Percentiles rank a stretch among this genome's conserved stretches.
Evolutionary conservation across 2,888 invertebrate genomes (phyloP).

Genomic region (Vesta saturnalis): DNA sequence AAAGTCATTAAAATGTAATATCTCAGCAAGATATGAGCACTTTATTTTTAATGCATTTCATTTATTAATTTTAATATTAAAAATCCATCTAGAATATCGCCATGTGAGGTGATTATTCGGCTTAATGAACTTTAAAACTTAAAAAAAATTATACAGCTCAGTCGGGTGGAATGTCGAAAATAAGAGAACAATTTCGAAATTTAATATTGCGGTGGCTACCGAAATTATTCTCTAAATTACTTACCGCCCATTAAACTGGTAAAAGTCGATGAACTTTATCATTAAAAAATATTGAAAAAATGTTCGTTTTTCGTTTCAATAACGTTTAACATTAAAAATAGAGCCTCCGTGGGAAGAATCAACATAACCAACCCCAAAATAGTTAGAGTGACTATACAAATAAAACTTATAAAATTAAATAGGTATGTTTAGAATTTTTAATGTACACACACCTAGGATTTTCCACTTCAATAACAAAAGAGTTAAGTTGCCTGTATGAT

Average conservation of each 20-base stretch:
- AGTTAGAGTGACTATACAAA: conserved; percentile 22
- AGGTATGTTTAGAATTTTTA: conserved; percentile 21
- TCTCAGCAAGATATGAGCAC: neutral
- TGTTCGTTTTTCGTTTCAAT: neutral
- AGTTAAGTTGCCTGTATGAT: conserved; percentile 3
- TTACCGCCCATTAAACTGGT: conserved; percentile 20
- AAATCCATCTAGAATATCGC: neutral
- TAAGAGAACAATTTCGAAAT: conserved; percentile 22
- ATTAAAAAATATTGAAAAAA: conserved; percentile 14
- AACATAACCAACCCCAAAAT: conserved; percentile 35
- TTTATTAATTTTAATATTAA: conserved; percentile 1
- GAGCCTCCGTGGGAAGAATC: conserved; percentile 37
- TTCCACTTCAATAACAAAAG: conserved; percentile 24
- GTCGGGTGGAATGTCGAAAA: conserved; percentile 18
- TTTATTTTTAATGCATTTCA: neutral
- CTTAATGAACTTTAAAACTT: conserved; percentile 16
- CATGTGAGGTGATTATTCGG: conserved; percentile 14
- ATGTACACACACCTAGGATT: conserved; percentile 18
- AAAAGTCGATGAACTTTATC: conserved; percentile 19
- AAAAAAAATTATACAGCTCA: conserved; percentile 17
- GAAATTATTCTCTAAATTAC: conserved; percentile 21
- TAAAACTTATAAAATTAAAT: conserved; percentile 27
- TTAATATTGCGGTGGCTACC: conserved; percentile 29
- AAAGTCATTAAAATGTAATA: conserved; percentile 3
- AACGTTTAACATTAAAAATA: neutral